Evolutionary conservation across 1,140 invertebrate genomes (phyloP).

Genomic region (Lerema accius): DNA sequence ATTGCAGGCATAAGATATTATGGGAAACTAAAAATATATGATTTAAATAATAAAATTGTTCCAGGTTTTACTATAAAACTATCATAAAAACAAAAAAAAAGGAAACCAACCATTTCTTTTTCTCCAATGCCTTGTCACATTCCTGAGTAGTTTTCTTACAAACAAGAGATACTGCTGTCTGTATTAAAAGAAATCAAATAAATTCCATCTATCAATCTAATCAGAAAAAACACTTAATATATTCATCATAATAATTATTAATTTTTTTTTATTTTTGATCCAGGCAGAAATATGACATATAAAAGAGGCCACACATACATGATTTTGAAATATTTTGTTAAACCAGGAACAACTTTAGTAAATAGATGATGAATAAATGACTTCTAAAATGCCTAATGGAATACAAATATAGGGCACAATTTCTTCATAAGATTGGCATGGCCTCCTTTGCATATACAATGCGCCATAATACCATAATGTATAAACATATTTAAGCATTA

Average conservation of each 20-base stretch:
- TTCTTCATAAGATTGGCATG: constrained; percentile 36
- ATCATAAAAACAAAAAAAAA: constrained; percentile 44
- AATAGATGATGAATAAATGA: background rate
- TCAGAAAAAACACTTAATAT: background rate
- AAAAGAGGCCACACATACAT: constrained; percentile 65
- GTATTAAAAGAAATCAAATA: constrained; percentile 45
- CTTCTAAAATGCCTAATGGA: background rate
- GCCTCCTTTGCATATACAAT: constrained; percentile 53
- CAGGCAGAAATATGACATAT: constrained; percentile 42
- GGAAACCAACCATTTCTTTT: constrained; percentile 66
- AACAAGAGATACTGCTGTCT: constrained; percentile 53
- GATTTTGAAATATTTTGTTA: constrained; percentile 36
- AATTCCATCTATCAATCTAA: constrained; percentile 35
- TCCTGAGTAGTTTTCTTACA: constrained; percentile 59
- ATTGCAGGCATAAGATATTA: background rate
- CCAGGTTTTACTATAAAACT: constrained; percentile 52
- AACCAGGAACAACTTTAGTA: constrained; percentile 52
- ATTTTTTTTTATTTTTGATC: background rate
- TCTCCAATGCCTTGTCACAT: constrained; percentile 58
- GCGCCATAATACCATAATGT: background rate
- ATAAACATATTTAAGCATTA: too few species aligned
- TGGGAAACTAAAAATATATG: constrained; percentile 2
- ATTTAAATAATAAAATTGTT: constrained; percentile 32
- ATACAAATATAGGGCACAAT: constrained; percentile 12
- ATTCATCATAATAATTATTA: background rate